Evolutionary conservation across 1,140 invertebrate genomes (phyloP).

Genomic region (Mylabris phalerata): DNA sequence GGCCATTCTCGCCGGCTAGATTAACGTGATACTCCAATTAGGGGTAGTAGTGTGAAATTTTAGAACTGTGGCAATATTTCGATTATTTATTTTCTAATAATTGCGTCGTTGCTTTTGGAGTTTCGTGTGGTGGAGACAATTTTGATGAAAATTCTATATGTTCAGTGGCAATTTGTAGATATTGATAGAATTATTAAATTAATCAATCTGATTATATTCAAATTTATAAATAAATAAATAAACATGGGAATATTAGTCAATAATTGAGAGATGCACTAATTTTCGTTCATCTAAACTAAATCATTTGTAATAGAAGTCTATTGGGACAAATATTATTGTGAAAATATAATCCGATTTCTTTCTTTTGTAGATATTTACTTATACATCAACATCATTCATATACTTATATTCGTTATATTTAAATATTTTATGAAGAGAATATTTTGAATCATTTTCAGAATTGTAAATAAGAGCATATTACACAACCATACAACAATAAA

Average conservation of each 20-base stretch:
- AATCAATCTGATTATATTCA: no score
- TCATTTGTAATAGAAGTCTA: no score
- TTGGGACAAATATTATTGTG: no score
- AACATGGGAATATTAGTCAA: no score
- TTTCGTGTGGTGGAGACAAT: constrained; percentile 1
- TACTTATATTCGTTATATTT: no score
- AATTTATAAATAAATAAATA: no score
- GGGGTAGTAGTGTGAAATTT: constrained; percentile 22
- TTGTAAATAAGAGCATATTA: constrained; percentile 27
- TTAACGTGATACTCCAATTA: constrained; percentile 46
- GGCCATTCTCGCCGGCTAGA: constrained; percentile 48
- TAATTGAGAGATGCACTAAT: no score
- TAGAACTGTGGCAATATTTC: constrained; percentile 30
- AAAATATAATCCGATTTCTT: no score
- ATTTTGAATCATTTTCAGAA: neutral
- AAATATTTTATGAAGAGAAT: no score
- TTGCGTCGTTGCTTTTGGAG: neutral
- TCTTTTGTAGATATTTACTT: no score
- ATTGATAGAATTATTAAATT: neutral
- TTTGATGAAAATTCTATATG: constrained; percentile 12
- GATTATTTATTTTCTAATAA: constrained; percentile 18
- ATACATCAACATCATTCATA: no score
- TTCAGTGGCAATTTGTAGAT: constrained; percentile 26
- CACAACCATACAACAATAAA: neutral
- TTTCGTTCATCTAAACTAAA: no score